Percentiles rank a stretch among this genome's conserved stretches.
phyloP scores from a whole-genome alignment of 2,888 invertebrate species.

The Drosophila dives region DNA sequence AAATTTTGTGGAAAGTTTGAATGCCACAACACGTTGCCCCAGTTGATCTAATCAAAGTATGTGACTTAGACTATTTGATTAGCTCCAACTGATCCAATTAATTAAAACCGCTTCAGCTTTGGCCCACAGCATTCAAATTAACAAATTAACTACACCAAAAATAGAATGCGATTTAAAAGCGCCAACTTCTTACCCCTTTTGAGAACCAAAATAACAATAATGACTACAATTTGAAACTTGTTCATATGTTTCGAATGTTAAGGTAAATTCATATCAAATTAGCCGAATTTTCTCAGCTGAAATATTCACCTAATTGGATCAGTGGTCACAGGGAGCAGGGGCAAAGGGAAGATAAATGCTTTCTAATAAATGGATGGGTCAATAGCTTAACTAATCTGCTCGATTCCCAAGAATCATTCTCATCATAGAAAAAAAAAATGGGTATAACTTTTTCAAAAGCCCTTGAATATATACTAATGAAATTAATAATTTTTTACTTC shows the following conservation, averaged over 20 bases:
- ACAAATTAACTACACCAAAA: background rate
- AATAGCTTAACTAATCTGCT: background rate
- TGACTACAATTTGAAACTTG: conserved; percentile 22
- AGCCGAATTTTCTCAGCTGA: background rate
- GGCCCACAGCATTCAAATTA: background rate
- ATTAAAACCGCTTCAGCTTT: conserved; percentile 32
- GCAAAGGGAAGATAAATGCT: background rate
- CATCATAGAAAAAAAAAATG: background rate
- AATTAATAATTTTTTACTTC: conserved; percentile 25
- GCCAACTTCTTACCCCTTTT: background rate
- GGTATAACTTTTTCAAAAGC: no score
- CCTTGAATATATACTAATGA: no score
- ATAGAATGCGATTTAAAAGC: background rate
- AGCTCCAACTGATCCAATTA: conserved; percentile 38
- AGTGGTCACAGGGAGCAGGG: background rate
- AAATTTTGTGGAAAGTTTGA: background rate
- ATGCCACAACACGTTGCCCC: background rate
- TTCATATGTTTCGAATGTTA: background rate
- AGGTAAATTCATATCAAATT: background rate
- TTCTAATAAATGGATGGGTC: background rate
- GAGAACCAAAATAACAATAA: conserved; percentile 24
- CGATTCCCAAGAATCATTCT: conserved; percentile 16
- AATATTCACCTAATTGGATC: conserved; percentile 20
- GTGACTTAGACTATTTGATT: conserved; percentile 29
- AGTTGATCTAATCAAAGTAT: conserved; percentile 32